Base-by-base conservation (phyloP, 2,888 invertebrate genomes). In the Clusia tigrina region DNA sequence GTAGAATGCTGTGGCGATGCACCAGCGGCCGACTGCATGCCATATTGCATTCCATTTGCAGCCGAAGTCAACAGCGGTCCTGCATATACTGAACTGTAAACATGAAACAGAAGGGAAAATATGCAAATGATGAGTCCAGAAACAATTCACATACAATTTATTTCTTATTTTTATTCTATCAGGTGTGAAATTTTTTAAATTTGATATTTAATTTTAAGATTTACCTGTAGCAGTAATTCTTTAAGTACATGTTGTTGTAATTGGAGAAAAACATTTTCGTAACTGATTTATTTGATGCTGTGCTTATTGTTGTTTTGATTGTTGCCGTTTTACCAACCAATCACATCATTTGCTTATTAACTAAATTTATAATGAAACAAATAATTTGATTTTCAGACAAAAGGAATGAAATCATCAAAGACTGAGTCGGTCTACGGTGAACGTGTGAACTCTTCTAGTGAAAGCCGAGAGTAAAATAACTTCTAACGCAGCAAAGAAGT, bases 211-310 rank as follows among this genome's bases (percentile, higher is more conserved):
- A 2, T 46, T 56, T 58, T 42, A 25, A 10, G 17, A 17, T 56
- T 78, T 80, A 80, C 80, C 80, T 75, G 73, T 80, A 81, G 55
- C 80, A 78, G 66, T 79, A 80, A 67, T 78, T 80, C 59, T 81
- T 80, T 55, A 80, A 72, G 64, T 78, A 80, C 81, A 80, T 80
- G 60, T 79, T 78, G 66, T 79, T 81, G 58, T 80, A 80, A 65
- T 80, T 80, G 2, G 79, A 76, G 62, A 81, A 80, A 65, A 80
- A 80, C 79, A 80, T 78, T 65, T 66, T n/a, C n/a, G n/a, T n/a
- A n/a, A n/a, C n/a, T n/a, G n/a, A n/a, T n/a, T n/a, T n/a, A n/a
- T n/a, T n/a, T 42, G 42, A 3, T 42, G 9, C 42, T 6, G 6
- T 32, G 6, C 32, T 6, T 32, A 9, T 32, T 32, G 42, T 42